These are phyloP conservation scores for Tenthredo distinguenda DNA, from an alignment of 2,888 invertebrate genomes.

Conservation along the genomic window DNA sequence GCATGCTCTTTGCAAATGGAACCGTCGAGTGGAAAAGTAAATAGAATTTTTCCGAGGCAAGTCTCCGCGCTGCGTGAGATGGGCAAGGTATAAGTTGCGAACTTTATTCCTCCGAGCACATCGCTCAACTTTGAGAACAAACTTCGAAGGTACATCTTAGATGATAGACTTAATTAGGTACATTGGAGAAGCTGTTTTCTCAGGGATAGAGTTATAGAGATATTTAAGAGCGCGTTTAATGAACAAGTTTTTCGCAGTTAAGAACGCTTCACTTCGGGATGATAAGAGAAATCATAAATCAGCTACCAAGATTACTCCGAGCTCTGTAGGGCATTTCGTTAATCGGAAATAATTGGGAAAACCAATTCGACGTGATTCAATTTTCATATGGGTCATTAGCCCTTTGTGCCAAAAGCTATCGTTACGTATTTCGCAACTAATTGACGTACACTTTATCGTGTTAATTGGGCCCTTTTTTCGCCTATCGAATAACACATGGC, in stretches of 20 bases:
- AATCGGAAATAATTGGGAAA: neutral
- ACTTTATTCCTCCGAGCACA: neutral
- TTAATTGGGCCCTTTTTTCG: neutral
- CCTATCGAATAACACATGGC: neutral
- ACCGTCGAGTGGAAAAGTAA: neutral
- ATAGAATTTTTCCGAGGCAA: neutral
- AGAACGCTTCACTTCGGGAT: neutral
- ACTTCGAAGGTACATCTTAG: slow-evolving; percentile 31
- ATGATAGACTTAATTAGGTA: slow-evolving; percentile 37
- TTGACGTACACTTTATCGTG: neutral
- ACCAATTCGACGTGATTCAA: neutral
- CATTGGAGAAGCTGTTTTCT: slow-evolving; percentile 23
- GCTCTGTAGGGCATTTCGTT: neutral
- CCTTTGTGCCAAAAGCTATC: neutral
- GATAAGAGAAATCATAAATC: slow-evolving; percentile 11
- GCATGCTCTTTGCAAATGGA: neutral
- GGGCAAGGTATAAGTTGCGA: slow-evolving; percentile 24
- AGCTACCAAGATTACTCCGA: neutral
- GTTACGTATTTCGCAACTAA: neutral
- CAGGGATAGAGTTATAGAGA: slow-evolving; percentile 24
- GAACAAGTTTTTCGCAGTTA: slow-evolving; percentile 1
- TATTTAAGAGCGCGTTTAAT: neutral
- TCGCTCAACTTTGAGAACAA: slow-evolving; percentile 35
- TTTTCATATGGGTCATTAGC: neutral
- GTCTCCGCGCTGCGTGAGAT: neutral